These are phyloP conservation scores for Apus apus DNA, from an alignment of 2,113 vertebrate species.

Conservation along the genomic window DNA sequence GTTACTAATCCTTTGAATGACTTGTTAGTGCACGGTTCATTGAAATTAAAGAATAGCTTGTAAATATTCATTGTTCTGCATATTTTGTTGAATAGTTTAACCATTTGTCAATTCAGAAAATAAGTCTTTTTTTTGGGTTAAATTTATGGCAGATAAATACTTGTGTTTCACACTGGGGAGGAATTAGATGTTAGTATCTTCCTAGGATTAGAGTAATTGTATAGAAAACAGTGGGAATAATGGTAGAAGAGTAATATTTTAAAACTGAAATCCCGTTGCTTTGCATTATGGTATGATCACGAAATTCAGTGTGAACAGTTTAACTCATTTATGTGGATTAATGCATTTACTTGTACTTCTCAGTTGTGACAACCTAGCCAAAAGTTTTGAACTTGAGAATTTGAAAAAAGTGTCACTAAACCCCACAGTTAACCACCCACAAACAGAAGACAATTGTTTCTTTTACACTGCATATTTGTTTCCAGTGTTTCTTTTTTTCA, in stretches of 20 bases:
- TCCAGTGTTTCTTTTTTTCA: background rate
- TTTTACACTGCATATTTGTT: background rate
- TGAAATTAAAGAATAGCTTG: background rate
- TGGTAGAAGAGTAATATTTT: background rate
- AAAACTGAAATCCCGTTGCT: background rate
- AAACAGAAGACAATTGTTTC: background rate
- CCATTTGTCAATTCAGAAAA: background rate
- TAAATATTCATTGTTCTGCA: background rate
- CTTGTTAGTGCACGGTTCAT: background rate
- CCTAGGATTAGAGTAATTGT: background rate
- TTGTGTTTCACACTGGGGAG: background rate
- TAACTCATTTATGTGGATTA: background rate
- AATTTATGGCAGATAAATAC: background rate
- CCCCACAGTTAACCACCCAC: background rate
- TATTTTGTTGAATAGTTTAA: background rate
- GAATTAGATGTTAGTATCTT: background rate
- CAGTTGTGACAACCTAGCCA: background rate
- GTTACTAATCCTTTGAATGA: background rate
- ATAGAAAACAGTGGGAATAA: background rate
- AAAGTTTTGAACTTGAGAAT: background rate
- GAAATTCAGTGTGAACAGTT: background rate
- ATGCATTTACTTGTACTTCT: background rate
- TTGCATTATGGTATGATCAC: background rate
- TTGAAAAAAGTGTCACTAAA: background rate
- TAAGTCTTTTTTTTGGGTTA: background rate